Evolutionary conservation across 2,113 vertebrate genomes (phyloP).

Genomic region (Ammospiza nelsoni): DNA sequence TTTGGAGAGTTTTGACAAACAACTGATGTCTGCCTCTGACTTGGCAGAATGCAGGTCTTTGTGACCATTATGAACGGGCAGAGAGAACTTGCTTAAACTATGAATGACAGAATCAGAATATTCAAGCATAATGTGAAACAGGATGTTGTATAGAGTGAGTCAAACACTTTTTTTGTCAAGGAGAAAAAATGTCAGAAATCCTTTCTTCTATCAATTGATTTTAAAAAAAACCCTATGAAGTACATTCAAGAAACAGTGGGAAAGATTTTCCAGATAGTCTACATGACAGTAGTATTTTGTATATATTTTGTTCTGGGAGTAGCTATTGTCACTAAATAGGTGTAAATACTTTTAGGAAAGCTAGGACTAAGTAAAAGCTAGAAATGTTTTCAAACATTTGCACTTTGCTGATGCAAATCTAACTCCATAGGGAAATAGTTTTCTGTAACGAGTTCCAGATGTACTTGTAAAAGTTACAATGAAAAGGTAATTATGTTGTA

Average conservation of each 20-base stretch:
- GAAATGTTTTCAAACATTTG: conserved; percentile 30
- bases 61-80: conserved; percentile 69
- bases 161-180: conserved; percentile 55
- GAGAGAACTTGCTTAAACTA: conserved; percentile 42
- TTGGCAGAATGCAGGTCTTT: conserved; percentile 73
- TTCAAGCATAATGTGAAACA: conserved; percentile 76
- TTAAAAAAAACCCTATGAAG: conserved; percentile 32
- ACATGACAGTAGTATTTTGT: background rate
- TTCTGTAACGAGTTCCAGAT: conserved; percentile 53
- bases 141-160: conserved; percentile 66
- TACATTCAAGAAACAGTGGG: conserved; percentile 65
- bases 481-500: conserved; percentile 56
- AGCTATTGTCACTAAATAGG: background rate
- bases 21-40: conserved; percentile 72
- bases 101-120: conserved; percentile 72
- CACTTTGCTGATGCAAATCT: conserved; percentile 37
- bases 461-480: conserved; percentile 53
- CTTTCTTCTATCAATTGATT: conserved; percentile 64
- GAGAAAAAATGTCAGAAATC: conserved; percentile 45
- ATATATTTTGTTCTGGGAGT: background rate
- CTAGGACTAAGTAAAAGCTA: background rate
- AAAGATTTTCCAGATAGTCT: conserved; percentile 58
- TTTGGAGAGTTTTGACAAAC: conserved; percentile 63
- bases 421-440: conserved; percentile 28
- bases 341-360: background rate